These are phyloP conservation scores for Uropetala carovei DNA, from an alignment of 2,888 invertebrate genomes.

Conservation along the genomic window DNA sequence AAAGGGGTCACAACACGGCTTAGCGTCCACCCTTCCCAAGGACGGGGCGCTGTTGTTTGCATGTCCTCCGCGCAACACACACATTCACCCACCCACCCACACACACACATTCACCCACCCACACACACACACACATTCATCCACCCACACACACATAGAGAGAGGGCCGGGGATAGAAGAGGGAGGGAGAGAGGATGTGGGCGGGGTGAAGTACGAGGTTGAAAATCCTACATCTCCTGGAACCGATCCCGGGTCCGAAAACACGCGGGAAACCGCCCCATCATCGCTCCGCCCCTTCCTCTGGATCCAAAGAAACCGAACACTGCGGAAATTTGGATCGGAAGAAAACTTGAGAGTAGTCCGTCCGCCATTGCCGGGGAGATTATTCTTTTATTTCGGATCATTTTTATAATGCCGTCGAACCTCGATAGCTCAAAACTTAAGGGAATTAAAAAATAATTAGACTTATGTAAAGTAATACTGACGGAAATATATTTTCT, in stretches of 20 bases:
- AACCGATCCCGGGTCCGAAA: neutral
- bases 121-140: neutral
- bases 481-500: too few species aligned
- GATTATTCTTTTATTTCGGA: too few species aligned
- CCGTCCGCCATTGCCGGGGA: too few species aligned
- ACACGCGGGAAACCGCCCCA: neutral
- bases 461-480: too few species aligned
- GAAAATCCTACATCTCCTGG: constrained; percentile 10
- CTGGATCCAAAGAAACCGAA: neutral
- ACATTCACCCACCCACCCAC: neutral
- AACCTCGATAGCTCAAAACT: too few species aligned
- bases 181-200: neutral
- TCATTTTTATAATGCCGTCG: too few species aligned
- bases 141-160: neutral
- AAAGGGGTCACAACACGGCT: constrained; percentile 35
- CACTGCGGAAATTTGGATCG: neutral
- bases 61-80: constrained; percentile 15
- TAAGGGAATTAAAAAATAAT: too few species aligned
- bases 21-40: constrained; percentile 30
- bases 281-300: neutral
- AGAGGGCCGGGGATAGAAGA: too few species aligned
- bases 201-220: neutral
- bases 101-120: neutral
- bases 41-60: constrained; percentile 19
- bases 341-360: neutral